These are phyloP conservation scores for Sarcophaga carnaria DNA, from an alignment of 2,888 invertebrate genomes.

Conservation along the genomic window DNA sequence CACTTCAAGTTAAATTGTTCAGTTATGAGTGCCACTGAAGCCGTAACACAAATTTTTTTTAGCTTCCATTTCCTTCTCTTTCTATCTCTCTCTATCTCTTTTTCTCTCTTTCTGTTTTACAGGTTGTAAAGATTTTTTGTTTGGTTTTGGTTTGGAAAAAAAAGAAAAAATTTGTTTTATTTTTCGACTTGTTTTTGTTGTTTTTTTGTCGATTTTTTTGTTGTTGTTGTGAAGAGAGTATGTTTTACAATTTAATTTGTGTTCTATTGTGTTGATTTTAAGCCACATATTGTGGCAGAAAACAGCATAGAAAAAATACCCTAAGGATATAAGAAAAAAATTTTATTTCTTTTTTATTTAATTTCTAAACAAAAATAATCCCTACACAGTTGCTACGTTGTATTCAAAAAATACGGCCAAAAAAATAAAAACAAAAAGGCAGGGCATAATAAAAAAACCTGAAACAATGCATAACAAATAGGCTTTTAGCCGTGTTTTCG, in stretches of 20 bases:
- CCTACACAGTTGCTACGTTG: slow-evolving; percentile 30
- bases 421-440: no score
- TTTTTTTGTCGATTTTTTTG: neutral
- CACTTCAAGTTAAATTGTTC: no score
- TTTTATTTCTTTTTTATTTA: no score
- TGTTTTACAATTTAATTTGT: neutral
- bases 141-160: no score
- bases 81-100: no score
- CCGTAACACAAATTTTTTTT: no score
- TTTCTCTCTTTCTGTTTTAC: no score
- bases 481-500: slow-evolving; percentile 46
- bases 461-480: slow-evolving; percentile 24
- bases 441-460: neutral
- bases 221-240: neutral
- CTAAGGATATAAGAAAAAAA: slow-evolving; percentile 19
- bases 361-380: slow-evolving; percentile 21
- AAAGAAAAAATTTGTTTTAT: no score
- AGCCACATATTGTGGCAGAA: neutral
- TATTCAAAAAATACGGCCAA: neutral
- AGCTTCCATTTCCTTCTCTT: no score
- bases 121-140: no score
- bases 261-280: slow-evolving; percentile 11
- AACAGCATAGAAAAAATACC: neutral
- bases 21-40: no score
- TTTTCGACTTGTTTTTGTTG: no score